Base-by-base conservation (phyloP, 1,140 invertebrate species). In the Ceratoteleas bidentatus region DNA sequence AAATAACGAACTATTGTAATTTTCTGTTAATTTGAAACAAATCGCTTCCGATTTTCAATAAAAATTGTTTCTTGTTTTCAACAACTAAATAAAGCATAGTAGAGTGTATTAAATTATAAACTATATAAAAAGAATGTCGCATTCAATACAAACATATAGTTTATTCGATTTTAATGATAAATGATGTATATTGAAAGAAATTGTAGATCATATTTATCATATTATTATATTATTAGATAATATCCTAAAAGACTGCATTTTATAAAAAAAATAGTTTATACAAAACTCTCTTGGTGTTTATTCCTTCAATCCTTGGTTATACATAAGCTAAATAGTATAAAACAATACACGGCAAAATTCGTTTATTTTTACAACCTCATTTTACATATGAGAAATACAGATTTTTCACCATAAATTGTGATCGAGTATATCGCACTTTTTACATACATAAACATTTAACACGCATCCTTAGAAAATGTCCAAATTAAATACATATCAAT, bases 161-260 rank as follows among this genome's bases (percentile, higher is more conserved):
- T 43, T 43, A 10, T 10, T 43, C n/a, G 40, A n/a, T 43, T 43
- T 43, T 43, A 43, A 43, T 43, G 8, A 43, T n/a, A n/a, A n/a
- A n/a, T 43, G n/a, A 43, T 43, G 40, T 43, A 43, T 43, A 43
- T 43, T 43, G 40, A 9, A n/a, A 43, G n/a, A 43, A 43, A 24
- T 24, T 24, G 24, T 24, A 24, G 24, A 24, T 24, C 24, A 24
- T 24, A 24, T 24, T 24, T 24, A 24, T 24, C 24, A 24, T 24
- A 24, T 24, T 24, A 24, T 24, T 24, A 24, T 24, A 82, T 76
- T 72, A 81, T 61, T 75, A 81, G 54, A 52, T 65, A 64, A 52
- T 64, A 52, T 64, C 10, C 16, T 52, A 65, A 72, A 72, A 43
- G 68, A 72, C 57, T 72, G 68, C 57, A 72, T 61, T 72, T 52